Conservation (phyloP, 1,140 invertebrate species). For the Bicyclus anynana region DNA sequence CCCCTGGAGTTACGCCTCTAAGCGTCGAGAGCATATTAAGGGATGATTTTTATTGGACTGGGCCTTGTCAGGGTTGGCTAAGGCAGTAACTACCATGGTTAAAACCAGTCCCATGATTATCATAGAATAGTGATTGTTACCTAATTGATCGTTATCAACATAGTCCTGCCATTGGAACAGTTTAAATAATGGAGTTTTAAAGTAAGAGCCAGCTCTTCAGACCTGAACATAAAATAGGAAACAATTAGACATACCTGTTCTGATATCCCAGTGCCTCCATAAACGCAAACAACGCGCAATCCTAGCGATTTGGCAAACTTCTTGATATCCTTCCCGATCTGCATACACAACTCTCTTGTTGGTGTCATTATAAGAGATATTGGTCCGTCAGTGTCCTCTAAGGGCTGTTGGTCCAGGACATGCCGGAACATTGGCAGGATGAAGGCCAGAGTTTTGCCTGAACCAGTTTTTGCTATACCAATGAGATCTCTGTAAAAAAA, state of each 20-base stretch:
- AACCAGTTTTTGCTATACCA: conserved; percentile 99
- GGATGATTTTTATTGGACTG: too few relatives aligned
- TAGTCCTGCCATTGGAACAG: too few relatives aligned
- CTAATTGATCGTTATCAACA: too few relatives aligned
- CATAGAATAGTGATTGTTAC: too few relatives aligned
- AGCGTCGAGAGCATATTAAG: too few relatives aligned
- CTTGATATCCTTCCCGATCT: conserved; percentile 98
- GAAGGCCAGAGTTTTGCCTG: conserved; percentile 99
- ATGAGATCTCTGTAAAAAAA: conserved; percentile 89
- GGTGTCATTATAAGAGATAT: conserved; percentile 98
- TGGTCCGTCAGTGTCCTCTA: conserved; percentile 98
- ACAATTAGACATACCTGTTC: conserved; percentile 85
- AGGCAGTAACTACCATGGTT: too few relatives aligned
- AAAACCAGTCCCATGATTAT: too few relatives aligned
- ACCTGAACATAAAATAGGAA: too few relatives aligned
- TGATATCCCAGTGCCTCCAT: conserved; percentile 98
- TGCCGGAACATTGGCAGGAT: conserved; percentile 99
- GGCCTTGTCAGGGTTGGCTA: too few relatives aligned
- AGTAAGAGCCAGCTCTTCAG: too few relatives aligned
- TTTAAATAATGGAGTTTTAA: too few relatives aligned
- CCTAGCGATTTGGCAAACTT: conserved; percentile 95
- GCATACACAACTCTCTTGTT: conserved; percentile 98
- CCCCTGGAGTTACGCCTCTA: too few relatives aligned
- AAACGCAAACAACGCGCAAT: conserved; percentile 96
- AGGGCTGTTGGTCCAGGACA: conserved; percentile 94